These are phyloP conservation scores for Ramphastos sulfuratus DNA, from an alignment of 2,113 vertebrate genomes.

Conservation along the genomic window DNA sequence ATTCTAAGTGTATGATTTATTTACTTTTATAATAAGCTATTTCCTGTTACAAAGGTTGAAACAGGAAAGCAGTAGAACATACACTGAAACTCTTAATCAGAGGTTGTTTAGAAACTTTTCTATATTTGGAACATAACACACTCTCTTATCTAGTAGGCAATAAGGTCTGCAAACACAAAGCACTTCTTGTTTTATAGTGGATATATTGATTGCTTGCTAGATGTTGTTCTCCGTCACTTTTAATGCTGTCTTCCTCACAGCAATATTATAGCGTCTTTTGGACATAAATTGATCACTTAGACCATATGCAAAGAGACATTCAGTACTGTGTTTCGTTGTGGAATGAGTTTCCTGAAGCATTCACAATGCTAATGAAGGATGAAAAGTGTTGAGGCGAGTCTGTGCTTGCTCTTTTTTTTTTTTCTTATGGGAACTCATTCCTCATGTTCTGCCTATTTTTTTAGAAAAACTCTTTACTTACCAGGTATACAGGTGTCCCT, in stretches of 20 bases:
- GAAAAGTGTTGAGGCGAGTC: background rate
- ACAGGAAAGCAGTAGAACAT: background rate
- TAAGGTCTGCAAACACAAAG: background rate
- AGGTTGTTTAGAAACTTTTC: background rate
- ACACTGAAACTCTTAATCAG: background rate
- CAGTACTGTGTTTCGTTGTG: background rate
- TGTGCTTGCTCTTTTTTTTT: background rate
- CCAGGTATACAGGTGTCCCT: background rate
- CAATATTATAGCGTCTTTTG: background rate
- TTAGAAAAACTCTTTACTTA: background rate
- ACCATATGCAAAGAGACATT: background rate
- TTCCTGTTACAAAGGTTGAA: background rate
- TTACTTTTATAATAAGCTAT: background rate
- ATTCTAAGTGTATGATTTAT: background rate
- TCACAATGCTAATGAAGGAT: background rate
- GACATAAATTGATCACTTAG: background rate
- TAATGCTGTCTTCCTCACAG: background rate
- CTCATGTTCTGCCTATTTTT: background rate
- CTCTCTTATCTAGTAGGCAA: background rate
- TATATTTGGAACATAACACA: background rate
- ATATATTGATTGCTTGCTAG: background rate
- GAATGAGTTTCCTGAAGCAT: background rate
- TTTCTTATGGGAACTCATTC: background rate
- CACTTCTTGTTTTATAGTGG: background rate
- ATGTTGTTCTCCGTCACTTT: background rate